Percentiles rank a stretch among this genome's conserved stretches.
Evolutionary conservation across 2,888 invertebrate species (phyloP).

Genomic region (Drosophila pseudotalamancana): DNA sequence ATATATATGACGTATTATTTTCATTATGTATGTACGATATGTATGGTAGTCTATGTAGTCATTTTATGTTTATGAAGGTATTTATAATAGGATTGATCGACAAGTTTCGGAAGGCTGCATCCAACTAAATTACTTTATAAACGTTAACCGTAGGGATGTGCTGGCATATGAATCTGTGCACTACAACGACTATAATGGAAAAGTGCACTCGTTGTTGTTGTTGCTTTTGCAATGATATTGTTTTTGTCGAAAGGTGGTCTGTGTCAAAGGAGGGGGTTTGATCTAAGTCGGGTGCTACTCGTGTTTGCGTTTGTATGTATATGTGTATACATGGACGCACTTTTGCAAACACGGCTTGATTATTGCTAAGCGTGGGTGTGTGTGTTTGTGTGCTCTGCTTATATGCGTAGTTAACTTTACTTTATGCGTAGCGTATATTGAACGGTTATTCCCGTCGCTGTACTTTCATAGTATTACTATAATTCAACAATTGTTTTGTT

Average conservation of each 20-base stretch:
- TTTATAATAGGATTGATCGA: conserved; percentile 52
- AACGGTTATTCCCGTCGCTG: conserved; percentile 31
- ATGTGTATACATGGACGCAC: conserved; percentile 3
- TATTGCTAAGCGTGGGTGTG: conserved; percentile 38
- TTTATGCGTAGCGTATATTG: conserved; percentile 47
- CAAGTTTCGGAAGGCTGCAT: conserved; percentile 48
- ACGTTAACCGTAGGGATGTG: conserved; percentile 14
- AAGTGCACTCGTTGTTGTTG: conserved; percentile 37
- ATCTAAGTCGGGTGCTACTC: conserved; percentile 58
- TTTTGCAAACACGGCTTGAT: conserved; percentile 29
- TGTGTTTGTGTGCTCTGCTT: conserved; percentile 12
- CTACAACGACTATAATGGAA: conserved; percentile 32
- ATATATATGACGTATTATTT: conserved; percentile 1
- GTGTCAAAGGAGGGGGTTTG: too few relatives aligned
- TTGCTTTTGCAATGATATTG: too few relatives aligned
- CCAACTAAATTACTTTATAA: conserved; percentile 39
- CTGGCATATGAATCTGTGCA: conserved; percentile 13
- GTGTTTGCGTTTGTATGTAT: too few relatives aligned
- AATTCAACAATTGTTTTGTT: conserved; percentile 65
- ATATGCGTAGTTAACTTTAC: conserved; percentile 48
- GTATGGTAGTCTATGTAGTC: conserved; percentile 27
- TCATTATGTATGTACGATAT: conserved; percentile 33
- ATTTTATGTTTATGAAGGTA: conserved; percentile 23
- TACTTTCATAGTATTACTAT: conserved; percentile 35
- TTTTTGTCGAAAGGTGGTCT: conserved; percentile 45